Conservation (phyloP, 53 echinoderm and acorn worm genomes). For the Holothuria scabra region DNA sequence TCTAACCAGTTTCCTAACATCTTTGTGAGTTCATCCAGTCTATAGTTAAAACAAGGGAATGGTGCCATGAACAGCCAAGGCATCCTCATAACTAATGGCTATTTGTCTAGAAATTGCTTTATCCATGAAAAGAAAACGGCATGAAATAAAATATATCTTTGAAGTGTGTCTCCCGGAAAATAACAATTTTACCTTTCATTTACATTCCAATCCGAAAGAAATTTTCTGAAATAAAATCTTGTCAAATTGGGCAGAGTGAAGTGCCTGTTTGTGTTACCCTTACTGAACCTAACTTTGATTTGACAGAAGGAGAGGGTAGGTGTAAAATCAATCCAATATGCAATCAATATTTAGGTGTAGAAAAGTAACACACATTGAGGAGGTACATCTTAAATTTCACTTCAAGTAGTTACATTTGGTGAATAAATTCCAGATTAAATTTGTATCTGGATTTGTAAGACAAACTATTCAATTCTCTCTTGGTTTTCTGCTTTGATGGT, state of each 20-base stretch:
- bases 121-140: neutral
- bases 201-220: constrained; percentile 16
- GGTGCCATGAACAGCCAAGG: too few species aligned
- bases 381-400: constrained; percentile 20
- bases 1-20: too few species aligned
- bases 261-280: constrained; percentile 23
- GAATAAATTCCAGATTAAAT: constrained; percentile 43
- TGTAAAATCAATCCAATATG: constrained; percentile 21
- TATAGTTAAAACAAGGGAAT: too few species aligned
- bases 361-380: constrained; percentile 23
- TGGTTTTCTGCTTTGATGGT: too few species aligned
- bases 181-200: constrained; percentile 1
- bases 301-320: constrained; percentile 18
- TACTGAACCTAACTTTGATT: neutral
- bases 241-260: constrained; percentile 36
- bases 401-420: constrained; percentile 22
- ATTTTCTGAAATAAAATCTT: constrained; percentile 31
- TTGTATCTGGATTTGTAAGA: constrained; percentile 34
- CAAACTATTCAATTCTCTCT: constrained; percentile 23
- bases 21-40: too few species aligned
- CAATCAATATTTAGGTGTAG: constrained; percentile 36
- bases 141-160: constrained; percentile 1
- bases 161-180: constrained; percentile 16
- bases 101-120: neutral
- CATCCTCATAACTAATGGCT: neutral